phyloP scores from a whole-genome alignment of 2,888 invertebrate genomes.

The Drosophila maculinotata region DNA sequence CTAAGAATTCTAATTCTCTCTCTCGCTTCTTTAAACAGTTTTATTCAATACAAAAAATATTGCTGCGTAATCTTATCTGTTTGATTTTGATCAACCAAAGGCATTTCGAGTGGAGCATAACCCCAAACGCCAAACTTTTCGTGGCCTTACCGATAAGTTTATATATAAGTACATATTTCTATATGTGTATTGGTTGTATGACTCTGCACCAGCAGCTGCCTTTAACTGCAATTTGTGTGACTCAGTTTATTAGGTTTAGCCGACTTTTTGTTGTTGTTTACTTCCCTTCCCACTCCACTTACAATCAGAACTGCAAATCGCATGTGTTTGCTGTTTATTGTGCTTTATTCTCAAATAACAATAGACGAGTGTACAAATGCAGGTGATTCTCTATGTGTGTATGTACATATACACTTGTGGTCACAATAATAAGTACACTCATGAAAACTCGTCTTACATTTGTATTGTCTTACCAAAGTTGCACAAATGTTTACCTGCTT shows the following conservation, averaged over 20 bases:
- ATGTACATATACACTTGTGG: too few relatives aligned
- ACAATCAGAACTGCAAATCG: constrained; percentile 15
- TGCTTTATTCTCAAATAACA: background rate
- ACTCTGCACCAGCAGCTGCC: constrained; percentile 1
- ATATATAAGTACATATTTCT: background rate
- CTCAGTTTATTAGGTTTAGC: constrained; percentile 10
- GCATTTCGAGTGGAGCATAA: constrained; percentile 20
- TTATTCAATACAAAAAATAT: constrained; percentile 20
- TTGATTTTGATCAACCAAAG: constrained; percentile 8
- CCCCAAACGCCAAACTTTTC: constrained; percentile 29
- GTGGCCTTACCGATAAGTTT: constrained; percentile 18
- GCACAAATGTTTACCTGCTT: too few relatives aligned
- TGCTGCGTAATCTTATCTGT: constrained; percentile 50
- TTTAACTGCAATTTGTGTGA: constrained; percentile 25
- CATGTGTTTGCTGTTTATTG: background rate
- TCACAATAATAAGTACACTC: too few relatives aligned
- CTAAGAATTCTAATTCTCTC: background rate
- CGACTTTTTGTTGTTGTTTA: background rate
- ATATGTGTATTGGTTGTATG: background rate
- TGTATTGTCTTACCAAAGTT: too few relatives aligned
- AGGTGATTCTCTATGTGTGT: too few relatives aligned
- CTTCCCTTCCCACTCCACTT: background rate
- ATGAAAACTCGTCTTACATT: too few relatives aligned
- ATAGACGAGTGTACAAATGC: too few relatives aligned
- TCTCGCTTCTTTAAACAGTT: background rate